Base-by-base conservation (phyloP, 2,888 invertebrate species). In the Melanargia galathea region DNA sequence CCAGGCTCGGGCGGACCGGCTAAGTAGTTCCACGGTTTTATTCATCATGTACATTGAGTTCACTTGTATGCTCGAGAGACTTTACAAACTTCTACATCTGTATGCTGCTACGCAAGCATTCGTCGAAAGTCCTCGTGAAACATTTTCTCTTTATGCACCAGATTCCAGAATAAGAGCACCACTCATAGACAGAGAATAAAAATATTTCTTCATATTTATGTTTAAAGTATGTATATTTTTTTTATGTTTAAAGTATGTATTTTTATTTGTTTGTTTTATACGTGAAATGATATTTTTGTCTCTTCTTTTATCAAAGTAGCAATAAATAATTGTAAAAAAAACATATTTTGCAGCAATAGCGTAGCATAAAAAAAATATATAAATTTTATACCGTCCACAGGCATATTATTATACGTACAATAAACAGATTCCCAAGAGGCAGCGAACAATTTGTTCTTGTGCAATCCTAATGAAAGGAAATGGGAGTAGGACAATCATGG, bases 401-500 rank as follows among this genome's bases (percentile, higher is more conserved):
- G 11, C 40, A 20, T n/a, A 18, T 16, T 20, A 13, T 49, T 16
- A 59, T 52, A 56, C 26, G 55, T 46, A 64, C 38, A 51, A 26
- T 56, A 56, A 60, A 63, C 33, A 38, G 48, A 43, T n/a, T 65
- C 67, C 60, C 65, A 51, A 60, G 59, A 45, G 65, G 65, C 58
- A 45, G 45, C 26, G n/a, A 54, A 51, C 63, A 63, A 67, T 65
- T 61, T 61, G 63, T 65, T 63, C 60, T 63, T 65, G 58, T 60
- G 63, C 65, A 67, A 65, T 43, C 58, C 60, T 65, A 65, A 65
- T 67, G 60, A 65, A 65, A 63, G 63, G 65, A 63, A 65, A 67
- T 65, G 67, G 58, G 55, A 61, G 54, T 60, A 57, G 54, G 64
- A 64, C 60, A 65, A 67, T 63, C 58, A 63, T 63, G 60, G 65